phyloP scores from a whole-genome alignment of 2,888 invertebrate genomes.

The Eilema depressum region DNA sequence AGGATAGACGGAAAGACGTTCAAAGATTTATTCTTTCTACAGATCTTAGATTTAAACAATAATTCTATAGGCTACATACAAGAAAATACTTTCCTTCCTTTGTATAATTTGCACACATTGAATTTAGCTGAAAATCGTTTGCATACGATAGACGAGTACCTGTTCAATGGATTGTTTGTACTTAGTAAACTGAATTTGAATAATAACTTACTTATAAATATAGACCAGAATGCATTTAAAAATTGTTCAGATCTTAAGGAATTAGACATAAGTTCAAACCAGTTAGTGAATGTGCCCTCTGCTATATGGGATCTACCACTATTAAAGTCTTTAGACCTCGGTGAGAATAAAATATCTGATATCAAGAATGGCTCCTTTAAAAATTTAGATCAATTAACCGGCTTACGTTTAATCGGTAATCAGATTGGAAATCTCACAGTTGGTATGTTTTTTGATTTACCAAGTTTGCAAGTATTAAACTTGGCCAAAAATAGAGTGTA shows the following conservation, averaged over 20 bases:
- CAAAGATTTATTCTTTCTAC: constrained; percentile 94
- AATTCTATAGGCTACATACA: constrained; percentile 95
- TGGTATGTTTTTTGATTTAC: constrained; percentile 95
- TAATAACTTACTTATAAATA: constrained; percentile 92
- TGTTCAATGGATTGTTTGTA: constrained; percentile 94
- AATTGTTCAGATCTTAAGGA: constrained; percentile 96
- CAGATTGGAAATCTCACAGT: constrained; percentile 93
- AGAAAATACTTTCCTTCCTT: constrained; percentile 94
- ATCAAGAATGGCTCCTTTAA: constrained; percentile 95
- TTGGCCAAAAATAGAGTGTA: constrained; percentile 96
- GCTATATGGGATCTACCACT: constrained; percentile 93
- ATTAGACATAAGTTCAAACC: constrained; percentile 95
- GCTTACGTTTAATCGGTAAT: constrained; percentile 95
- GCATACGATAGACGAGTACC: constrained; percentile 92
- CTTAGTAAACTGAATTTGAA: constrained; percentile 94
- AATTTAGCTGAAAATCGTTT: constrained; percentile 96
- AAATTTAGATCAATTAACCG: constrained; percentile 94
- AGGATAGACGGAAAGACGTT: constrained; percentile 94
- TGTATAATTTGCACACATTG: constrained; percentile 95
- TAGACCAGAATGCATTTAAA: constrained; percentile 93
- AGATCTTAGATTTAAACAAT: constrained; percentile 94
- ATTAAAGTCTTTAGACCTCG: constrained; percentile 95
- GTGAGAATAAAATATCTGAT: constrained; percentile 95
- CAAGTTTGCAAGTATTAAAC: constrained; percentile 94
- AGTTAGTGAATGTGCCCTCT: constrained; percentile 92